A percentile compares a stretch with the other conserved stretches of the same genome.
These are phyloP conservation scores for Anableps anableps DNA, from an alignment of 2,797 vertebrate species.

Conservation along the genomic window DNA sequence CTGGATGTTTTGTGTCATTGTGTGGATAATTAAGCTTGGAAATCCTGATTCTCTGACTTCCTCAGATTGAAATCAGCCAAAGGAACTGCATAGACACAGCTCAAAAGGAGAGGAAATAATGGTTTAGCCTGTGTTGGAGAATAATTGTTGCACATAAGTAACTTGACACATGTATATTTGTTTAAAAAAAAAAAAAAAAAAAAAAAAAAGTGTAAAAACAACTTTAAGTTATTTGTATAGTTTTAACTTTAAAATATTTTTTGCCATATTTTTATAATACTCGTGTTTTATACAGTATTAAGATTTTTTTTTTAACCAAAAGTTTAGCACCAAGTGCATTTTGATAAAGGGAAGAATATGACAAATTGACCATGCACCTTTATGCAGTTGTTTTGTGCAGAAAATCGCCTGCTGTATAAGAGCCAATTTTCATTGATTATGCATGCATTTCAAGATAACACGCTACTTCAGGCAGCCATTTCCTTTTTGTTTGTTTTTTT, in stretches of 20 bases:
- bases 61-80: not conserved
- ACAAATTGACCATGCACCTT: not conserved
- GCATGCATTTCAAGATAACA: not conserved
- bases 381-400: not conserved
- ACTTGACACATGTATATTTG: not conserved
- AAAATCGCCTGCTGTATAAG: not conserved
- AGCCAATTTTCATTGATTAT: not conserved
- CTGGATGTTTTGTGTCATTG: slow-evolving; percentile 6
- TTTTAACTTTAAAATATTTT: not conserved
- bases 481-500: not conserved
- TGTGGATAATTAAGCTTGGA: slow-evolving; percentile 16
- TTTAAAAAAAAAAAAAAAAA: not conserved
- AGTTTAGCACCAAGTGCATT: not conserved
- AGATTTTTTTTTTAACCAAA: not conserved
- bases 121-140: not conserved
- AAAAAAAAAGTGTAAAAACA: not conserved
- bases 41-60: not conserved
- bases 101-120: not conserved
- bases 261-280: not conserved
- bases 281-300: not conserved
- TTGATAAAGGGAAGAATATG: not conserved
- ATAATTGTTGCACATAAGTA: not conserved
- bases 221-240: slow-evolving; percentile 5
- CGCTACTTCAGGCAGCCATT: not conserved
- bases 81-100: not conserved